Conservation (phyloP, 2,113 vertebrate species). For the Phalacrocorax carbo region DNA sequence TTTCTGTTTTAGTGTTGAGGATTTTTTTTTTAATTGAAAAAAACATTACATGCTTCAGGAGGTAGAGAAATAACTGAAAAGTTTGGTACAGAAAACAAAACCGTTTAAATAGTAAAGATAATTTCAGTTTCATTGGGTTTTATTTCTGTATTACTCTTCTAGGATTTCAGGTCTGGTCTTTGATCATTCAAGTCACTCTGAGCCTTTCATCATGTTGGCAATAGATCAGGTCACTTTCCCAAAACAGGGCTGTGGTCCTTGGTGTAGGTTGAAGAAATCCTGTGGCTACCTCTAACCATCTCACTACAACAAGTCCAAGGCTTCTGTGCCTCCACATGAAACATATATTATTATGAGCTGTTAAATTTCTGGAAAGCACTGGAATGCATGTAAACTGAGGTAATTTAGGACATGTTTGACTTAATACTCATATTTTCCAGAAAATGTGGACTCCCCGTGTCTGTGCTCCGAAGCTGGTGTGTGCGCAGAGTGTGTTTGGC, state of each 20-base stretch:
- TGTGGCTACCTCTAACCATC: not conserved
- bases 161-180: not conserved
- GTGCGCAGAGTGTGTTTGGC: not conserved
- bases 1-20: not conserved
- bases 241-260: not conserved
- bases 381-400: not conserved
- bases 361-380: not conserved
- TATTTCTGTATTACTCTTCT: not conserved
- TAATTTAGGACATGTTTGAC: not conserved
- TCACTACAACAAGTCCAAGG: not conserved
- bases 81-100: not conserved
- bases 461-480: not conserved
- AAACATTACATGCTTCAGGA: not conserved
- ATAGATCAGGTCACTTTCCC: not conserved
- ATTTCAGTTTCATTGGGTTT: not conserved
- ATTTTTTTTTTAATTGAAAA: not conserved
- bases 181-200: not conserved
- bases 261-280: not conserved
- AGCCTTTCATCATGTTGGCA: not conserved
- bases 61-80: not conserved
- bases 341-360: not conserved
- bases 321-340: not conserved
- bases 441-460: fast-evolving
- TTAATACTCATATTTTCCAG: not conserved
- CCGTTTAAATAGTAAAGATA: not conserved